Conservation (phyloP, 2,113 vertebrate species). For the Paedocypris sp. region DNA sequence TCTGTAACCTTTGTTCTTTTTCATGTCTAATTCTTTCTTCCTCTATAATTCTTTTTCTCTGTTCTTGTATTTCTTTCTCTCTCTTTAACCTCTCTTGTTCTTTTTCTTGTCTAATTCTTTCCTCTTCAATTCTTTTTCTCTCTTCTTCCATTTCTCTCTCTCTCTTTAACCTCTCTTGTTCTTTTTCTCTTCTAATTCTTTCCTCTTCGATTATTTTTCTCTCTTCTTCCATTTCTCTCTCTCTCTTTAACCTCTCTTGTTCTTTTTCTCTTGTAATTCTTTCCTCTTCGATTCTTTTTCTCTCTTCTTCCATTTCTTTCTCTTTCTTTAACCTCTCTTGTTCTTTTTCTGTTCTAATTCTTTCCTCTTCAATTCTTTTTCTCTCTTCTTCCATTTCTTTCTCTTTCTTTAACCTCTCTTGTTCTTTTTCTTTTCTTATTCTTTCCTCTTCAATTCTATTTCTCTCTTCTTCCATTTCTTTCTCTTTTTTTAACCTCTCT, state of each 20-base stretch:
- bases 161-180: neutral
- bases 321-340: neutral
- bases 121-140: neutral
- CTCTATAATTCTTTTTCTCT: neutral
- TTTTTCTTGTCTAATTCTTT: neutral
- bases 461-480: neutral
- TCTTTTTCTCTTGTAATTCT: neutral
- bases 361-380: neutral
- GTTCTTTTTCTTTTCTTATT: neutral
- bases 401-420: neutral
- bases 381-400: neutral
- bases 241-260: neutral
- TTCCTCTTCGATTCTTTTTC: neutral
- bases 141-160: neutral
- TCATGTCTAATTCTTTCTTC: neutral
- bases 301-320: neutral
- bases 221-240: conserved; percentile 4
- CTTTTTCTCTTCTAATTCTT: neutral
- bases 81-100: neutral
- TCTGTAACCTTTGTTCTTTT: neutral
- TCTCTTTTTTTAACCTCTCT: neutral
- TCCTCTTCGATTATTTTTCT: neutral
- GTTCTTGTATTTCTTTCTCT: neutral
- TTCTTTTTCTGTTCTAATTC: neutral
- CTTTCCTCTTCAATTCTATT: neutral